Evolutionary conservation across 1,140 invertebrate species (phyloP).

Genomic region (Formica selysi): DNA sequence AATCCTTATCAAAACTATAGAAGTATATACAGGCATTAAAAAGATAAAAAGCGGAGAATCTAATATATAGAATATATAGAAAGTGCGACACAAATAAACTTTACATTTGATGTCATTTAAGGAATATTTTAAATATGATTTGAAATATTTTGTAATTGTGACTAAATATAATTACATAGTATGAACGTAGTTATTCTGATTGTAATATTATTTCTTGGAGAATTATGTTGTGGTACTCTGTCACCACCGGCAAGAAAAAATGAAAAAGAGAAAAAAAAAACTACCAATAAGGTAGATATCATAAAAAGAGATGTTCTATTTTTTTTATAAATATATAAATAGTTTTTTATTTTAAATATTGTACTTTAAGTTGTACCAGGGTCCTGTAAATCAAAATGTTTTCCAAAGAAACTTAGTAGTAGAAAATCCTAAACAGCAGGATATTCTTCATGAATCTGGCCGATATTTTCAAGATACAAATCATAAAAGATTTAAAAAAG

Average conservation of each 20-base stretch:
- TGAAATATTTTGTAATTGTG: background rate
- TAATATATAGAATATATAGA: too few species aligned
- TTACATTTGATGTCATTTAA: too few species aligned
- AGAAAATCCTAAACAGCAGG: slow-evolving; percentile 88
- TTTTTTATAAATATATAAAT: background rate
- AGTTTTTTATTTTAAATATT: background rate
- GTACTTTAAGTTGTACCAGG: slow-evolving; percentile 82
- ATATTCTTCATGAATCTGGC: slow-evolving; percentile 92
- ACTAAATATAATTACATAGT: slow-evolving; percentile 49
- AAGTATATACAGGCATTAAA: too few species aligned
- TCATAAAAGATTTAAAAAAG: slow-evolving; percentile 89
- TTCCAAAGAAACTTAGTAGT: slow-evolving; percentile 90
- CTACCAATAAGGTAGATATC: slow-evolving; percentile 73
- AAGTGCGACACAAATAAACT: too few species aligned
- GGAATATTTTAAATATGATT: too few species aligned
- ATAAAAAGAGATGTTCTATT: background rate
- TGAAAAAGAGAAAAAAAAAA: slow-evolving; percentile 76
- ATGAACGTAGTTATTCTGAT: slow-evolving; percentile 75
- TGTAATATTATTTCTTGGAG: slow-evolving; percentile 64
- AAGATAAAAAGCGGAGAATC: too few species aligned
- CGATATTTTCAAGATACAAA: slow-evolving; percentile 91
- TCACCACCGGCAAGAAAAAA: slow-evolving; percentile 76
- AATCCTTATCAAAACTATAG: too few species aligned
- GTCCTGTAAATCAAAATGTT: slow-evolving; percentile 90
- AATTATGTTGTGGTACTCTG: slow-evolving; percentile 73